Evolutionary conservation across 2,888 invertebrate genomes (phyloP), one percentile per base, ranked within the genome.

Genomic region (Meteorus cinctellus): DNA sequence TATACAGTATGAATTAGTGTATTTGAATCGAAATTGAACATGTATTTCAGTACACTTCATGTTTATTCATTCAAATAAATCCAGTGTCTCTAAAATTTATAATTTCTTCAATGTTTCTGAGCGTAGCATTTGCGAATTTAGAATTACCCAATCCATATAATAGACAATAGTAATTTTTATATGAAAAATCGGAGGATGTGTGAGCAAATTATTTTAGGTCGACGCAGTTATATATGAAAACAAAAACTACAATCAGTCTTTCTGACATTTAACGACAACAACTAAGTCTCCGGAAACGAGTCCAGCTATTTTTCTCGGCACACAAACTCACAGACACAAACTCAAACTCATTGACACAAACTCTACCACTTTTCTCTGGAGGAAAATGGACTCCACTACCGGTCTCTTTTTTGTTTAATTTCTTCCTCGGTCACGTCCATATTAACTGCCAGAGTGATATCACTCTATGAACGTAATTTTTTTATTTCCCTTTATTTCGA

Each of bases 381-480:
- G 65, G 66, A 65, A 55, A 73, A 73, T 74, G 60, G 24, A 69
- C 48, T 63, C n/a, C 67, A 67, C 19, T 59, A n/a, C 29, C 16
- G 12, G 29, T 6, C 14, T 27, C 51, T 29, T 48, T 74, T 67
- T 51, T 62, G 29, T 19, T 34, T 68, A 27, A 41, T 63, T 48
- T 48, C 29, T 36, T 16, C 41, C 41, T 34, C 12, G 12, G 51
- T 29, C 63, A 55, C 65, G 29, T 66, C 10, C 55, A 73, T 73
- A 73, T 66, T 73, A 73, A 36, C 59, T 55, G 55, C 29, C 14
- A n/a, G 55, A 36, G 55, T 27, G 55, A 73, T 66, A 73, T 66
- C 67, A 34, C 67, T 60, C 55, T 70, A 41, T 66, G 36, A 27
- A 59, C n/a, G n/a, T 41, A 31, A n/a, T 31, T 67, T 41, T 59